Percentiles rank a stretch among this genome's conserved stretches.
These are phyloP conservation scores for Hephaestus fuliginosus DNA, from an alignment of 2,797 vertebrate genomes.

Conservation along the genomic window DNA sequence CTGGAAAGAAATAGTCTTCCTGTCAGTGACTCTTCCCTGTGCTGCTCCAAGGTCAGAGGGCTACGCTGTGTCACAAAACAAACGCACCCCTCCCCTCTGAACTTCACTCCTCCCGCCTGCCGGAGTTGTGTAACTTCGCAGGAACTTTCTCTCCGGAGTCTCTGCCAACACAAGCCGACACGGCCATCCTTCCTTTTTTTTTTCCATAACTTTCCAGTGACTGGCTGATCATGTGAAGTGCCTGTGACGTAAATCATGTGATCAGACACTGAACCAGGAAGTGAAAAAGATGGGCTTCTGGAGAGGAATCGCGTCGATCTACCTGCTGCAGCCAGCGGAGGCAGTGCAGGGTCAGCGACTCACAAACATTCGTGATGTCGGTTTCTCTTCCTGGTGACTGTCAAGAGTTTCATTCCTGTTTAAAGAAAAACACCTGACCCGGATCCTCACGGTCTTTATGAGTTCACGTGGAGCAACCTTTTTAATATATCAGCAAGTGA, in stretches of 20 bases:
- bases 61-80: conserved; percentile 31
- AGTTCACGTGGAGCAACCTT: background rate
- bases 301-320: background rate
- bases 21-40: conserved; percentile 16
- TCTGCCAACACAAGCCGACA: conserved; percentile 8
- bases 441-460: no score
- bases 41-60: conserved; percentile 32
- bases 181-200: conserved; percentile 4
- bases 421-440: background rate
- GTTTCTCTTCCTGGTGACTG: conserved; percentile 38
- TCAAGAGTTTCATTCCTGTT: conserved; percentile 45
- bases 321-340: conserved; percentile 14
- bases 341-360: background rate
- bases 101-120: background rate
- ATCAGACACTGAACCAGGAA: conserved; percentile 54
- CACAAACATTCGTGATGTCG: conserved; percentile 16
- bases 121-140: background rate
- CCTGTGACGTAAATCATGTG: conserved; percentile 42
- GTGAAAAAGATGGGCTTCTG: conserved; percentile 12
- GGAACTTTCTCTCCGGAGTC: background rate
- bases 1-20: conserved; percentile 45
- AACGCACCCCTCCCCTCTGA: conserved; percentile 27
- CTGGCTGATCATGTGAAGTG: conserved; percentile 18
- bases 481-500: background rate
- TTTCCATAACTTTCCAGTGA: conserved; percentile 20